phyloP scores from a whole-genome alignment of 2,888 invertebrate species.

The Drosophila paucipuncta region DNA sequence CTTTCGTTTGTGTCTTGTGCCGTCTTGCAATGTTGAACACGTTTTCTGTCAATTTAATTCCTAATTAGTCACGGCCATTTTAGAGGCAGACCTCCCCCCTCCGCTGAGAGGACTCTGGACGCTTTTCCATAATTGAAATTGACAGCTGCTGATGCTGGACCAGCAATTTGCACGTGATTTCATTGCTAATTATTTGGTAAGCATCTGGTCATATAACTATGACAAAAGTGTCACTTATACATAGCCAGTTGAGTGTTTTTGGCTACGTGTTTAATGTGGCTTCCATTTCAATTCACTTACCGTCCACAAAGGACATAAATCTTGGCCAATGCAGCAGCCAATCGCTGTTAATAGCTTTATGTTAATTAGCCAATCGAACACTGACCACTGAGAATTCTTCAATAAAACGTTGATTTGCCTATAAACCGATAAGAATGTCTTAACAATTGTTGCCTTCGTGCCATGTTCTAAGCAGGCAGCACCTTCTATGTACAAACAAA shows the following conservation, averaged over 20 bases:
- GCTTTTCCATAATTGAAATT: constrained; percentile 70
- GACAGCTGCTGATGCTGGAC: constrained; percentile 65
- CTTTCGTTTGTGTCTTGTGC: neutral
- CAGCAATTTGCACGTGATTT: constrained; percentile 70
- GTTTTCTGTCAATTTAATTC: constrained; percentile 75
- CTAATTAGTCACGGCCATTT: constrained; percentile 75
- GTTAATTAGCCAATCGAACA: constrained; percentile 50
- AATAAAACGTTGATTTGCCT: constrained; percentile 27
- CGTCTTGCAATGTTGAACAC: constrained; percentile 54
- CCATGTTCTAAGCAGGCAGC: constrained; percentile 9
- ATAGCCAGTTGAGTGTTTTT: neutral
- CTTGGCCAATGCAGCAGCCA: constrained; percentile 8
- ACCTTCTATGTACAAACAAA: neutral
- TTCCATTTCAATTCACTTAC: constrained; percentile 9
- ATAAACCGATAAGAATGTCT: constrained; percentile 3
- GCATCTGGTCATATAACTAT: constrained; percentile 11
- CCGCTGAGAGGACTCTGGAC: constrained; percentile 17
- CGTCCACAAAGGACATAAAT: neutral
- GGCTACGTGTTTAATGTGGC: constrained; percentile 23
- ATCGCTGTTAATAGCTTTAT: constrained; percentile 34
- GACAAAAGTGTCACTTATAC: constrained; percentile 48
- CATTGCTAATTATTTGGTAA: constrained; percentile 70
- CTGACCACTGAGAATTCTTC: constrained; percentile 30
- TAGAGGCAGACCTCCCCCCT: constrained; percentile 22
- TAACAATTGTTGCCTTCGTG: constrained; percentile 22